Evolutionary conservation across 2,888 invertebrate genomes (phyloP), one percentile per base, ranked within the genome.

Genomic region (Epinotia nisella): DNA sequence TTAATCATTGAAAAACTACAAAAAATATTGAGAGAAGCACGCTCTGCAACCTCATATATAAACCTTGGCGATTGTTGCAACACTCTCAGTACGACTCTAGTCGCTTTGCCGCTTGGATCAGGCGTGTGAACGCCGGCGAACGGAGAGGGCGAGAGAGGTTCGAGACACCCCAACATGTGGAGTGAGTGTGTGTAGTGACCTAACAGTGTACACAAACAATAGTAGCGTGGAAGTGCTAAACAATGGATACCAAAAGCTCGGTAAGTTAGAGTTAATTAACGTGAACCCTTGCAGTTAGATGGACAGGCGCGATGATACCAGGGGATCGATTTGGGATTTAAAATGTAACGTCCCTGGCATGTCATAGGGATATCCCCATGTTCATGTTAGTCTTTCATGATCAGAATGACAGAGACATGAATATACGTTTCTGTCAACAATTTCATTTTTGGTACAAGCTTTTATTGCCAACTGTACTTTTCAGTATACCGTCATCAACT

Each of bases 41-140:
- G 79, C 82, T 83, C 79, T 90, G 85, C 89, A 91, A 88, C 84
- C 86, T 92, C 87, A 92, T 93, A 93, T 92, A 92, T 93, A 93
- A 93, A 88, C 90, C 89, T 91, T 90, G 90, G 89, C 81, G 87
- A 83, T 84, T 84, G 91, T 92, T 92, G 90, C 91, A 92, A 92
- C 90, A 92, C 89, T 84, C 89, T 93, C 94, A 94, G 94, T 94
- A 89, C 90, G 93, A 90, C 94, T 94, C 94, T 94, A 94, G 94
- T 94, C 94, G 94, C 94, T 93, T 93, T 94, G 94, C 94, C 94
- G 94, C 87, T 92, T 90, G 93, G 93, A 90, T 81, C 91, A 86
- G 91, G 92, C 90, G 90, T 90, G 89, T 87, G 78, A 88, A 86
- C 87, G 92, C 91, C 92, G 89, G 85, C 90, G 88, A 87, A 90